Conservation (phyloP, 2,888 invertebrate genomes). For the Antitype chi region DNA sequence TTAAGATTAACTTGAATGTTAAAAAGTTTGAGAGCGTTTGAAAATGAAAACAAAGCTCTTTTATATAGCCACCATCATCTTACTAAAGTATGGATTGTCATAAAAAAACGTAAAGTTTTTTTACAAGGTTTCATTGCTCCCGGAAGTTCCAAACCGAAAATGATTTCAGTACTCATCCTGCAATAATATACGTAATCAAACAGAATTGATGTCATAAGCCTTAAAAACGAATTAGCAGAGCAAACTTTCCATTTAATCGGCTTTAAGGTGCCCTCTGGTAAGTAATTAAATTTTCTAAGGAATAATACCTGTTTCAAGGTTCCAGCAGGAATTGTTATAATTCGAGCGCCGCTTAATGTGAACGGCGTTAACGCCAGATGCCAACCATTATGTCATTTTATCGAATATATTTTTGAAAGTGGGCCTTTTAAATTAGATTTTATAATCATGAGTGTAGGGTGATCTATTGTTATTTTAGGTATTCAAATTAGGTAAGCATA, state of each 20-base stretch:
- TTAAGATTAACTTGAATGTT: no score
- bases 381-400: conserved; percentile 70
- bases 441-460: conserved; percentile 15
- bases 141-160: conserved; percentile 14
- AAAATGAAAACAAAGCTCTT: background rate
- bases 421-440: conserved; percentile 45
- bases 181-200: conserved; percentile 41
- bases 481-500: background rate
- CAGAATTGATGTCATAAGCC: conserved; percentile 52
- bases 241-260: conserved; percentile 54
- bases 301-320: conserved; percentile 59
- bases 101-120: background rate
- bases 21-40: no score
- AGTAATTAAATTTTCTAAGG: conserved; percentile 70
- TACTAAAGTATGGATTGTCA: background rate
- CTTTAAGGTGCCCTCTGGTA: conserved; percentile 61
- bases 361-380: conserved; percentile 72
- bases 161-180: conserved; percentile 24
- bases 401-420: conserved; percentile 65
- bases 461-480: conserved; percentile 7
- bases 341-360: conserved; percentile 57
- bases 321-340: conserved; percentile 61
- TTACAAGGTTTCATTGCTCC: background rate
- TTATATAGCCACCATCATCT: background rate
- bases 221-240: conserved; percentile 58